Conservation (phyloP, 2,113 vertebrate species). For the Ploceus nigricollis region DNA sequence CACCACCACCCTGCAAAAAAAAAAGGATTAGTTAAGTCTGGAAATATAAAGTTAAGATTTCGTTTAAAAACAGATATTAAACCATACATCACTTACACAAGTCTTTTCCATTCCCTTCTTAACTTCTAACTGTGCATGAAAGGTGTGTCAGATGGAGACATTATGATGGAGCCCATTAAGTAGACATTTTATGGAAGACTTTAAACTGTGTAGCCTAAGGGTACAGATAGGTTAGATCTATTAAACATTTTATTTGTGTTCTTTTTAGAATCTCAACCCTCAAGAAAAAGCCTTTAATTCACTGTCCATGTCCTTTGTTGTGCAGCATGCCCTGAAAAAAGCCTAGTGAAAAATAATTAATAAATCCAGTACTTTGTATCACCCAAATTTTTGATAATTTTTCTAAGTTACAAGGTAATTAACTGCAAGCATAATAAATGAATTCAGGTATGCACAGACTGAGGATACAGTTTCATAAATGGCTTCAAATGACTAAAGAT, state of each 20-base stretch:
- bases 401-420: background rate
- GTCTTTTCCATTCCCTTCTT: constrained; percentile 53
- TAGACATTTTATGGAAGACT: background rate
- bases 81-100: constrained; percentile 19
- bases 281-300: background rate
- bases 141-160: constrained; percentile 21
- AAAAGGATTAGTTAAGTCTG: constrained; percentile 17
- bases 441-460: background rate
- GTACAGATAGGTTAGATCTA: background rate
- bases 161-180: background rate
- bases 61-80: constrained; percentile 59
- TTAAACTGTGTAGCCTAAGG: background rate
- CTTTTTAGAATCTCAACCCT: background rate
- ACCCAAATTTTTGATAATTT: background rate
- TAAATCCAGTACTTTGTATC: background rate
- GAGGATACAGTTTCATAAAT: background rate
- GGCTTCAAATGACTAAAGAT: background rate
- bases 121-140: background rate
- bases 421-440: background rate
- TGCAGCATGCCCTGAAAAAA: background rate
- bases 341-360: background rate
- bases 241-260: background rate
- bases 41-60: constrained; percentile 58
- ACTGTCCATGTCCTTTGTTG: background rate
- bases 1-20: constrained; percentile 12